phyloP scores from a whole-genome alignment of 2,888 invertebrate genomes.

The Agrochola circellaris region DNA sequence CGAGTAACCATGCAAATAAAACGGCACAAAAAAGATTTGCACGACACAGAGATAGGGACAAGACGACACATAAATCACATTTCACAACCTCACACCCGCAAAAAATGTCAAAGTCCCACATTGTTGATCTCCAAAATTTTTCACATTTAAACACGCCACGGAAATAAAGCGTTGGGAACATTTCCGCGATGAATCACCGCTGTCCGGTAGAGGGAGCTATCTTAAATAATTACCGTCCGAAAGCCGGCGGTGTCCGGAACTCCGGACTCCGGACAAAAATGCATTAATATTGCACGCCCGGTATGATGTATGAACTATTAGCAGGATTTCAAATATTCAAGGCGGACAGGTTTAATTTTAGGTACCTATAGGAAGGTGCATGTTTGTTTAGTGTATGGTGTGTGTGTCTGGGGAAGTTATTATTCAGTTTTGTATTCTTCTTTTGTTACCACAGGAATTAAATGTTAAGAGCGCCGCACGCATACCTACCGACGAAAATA shows the following conservation, averaged over 20 bases:
- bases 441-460: neutral
- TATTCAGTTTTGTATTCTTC: conserved; percentile 1
- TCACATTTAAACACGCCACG: conserved; percentile 31
- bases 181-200: conserved; percentile 64
- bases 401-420: neutral
- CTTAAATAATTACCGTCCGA: conserved; percentile 66
- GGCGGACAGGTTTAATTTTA: conserved; percentile 18
- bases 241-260: conserved; percentile 34
- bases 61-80: conserved; percentile 17
- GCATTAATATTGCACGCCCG: conserved; percentile 66
- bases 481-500: too few species aligned
- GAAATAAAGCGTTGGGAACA: conserved; percentile 40
- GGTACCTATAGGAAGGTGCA: conserved; percentile 13
- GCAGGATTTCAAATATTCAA: conserved; percentile 46
- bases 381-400: conserved; percentile 7
- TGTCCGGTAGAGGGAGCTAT: conserved; percentile 62
- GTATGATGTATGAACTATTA: conserved; percentile 56
- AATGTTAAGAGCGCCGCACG: neutral
- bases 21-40: neutral
- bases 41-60: neutral
- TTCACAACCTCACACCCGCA: conserved; percentile 15
- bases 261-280: conserved; percentile 57
- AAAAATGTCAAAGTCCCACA: conserved; percentile 19
- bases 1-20: neutral
- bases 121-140: conserved; percentile 29